phyloP scores from a whole-genome alignment of 2,888 invertebrate species.

The Chrysolina oricalcia region DNA sequence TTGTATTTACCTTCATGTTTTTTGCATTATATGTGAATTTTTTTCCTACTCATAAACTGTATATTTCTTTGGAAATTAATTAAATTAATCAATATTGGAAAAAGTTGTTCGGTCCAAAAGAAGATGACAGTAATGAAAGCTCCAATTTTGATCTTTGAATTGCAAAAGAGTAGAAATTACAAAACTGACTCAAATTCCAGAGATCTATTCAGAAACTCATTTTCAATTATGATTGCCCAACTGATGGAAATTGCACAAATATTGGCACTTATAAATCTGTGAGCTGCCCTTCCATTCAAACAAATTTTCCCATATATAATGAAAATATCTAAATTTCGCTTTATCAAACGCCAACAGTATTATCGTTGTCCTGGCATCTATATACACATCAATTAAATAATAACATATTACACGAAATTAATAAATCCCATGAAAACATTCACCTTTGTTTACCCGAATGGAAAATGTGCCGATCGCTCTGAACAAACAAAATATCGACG shows the following conservation, averaged over 20 bases:
- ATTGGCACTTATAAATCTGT: background rate
- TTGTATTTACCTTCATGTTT: no score
- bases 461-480: slow-evolving; percentile 68
- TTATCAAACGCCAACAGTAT: slow-evolving; percentile 15
- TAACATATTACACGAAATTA: slow-evolving; percentile 50
- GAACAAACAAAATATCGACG: slow-evolving; percentile 71
- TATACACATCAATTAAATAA: slow-evolving; percentile 28
- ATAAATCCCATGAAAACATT: slow-evolving; percentile 62
- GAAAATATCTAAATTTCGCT: slow-evolving; percentile 6
- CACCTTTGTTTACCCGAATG: slow-evolving; percentile 67
- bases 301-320: background rate
- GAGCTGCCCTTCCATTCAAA: background rate
- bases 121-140: no score
- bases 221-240: no score
- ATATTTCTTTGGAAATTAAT: no score
- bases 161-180: no score
- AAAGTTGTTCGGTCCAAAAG: no score
- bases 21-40: no score
- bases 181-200: no score
- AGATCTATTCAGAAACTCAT: no score
- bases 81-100: no score
- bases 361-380: background rate
- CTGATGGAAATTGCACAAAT: background rate
- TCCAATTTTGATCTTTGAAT: no score
- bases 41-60: no score